Base-by-base conservation (phyloP, 2,888 invertebrate genomes). In the Sphaeridia pumilis region DNA sequence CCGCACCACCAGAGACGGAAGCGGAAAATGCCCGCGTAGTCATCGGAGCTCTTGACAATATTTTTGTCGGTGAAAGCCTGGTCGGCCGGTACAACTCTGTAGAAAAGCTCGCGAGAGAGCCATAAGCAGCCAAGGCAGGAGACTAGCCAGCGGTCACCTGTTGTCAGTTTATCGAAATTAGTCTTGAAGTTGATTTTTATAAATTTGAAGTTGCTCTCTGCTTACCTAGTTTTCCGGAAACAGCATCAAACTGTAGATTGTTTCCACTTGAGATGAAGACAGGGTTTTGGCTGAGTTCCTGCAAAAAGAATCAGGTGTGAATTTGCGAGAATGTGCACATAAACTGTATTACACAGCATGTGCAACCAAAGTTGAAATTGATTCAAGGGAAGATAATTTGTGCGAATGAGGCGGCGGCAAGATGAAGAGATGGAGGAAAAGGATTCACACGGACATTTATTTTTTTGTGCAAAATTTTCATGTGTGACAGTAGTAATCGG, bases 1-100 rank as follows among this genome's bases (percentile, higher is more conserved):
- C 89, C 90, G 67, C 87, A 88, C 87, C 89, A 89, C 89, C 89
- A 92, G 22, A 92, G 72, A 0, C 89, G 81, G 72, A 92, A 92
- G 60, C 90, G 81, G 72, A 87, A 88, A 20, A 87, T 81, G 0
- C 88, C 88, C 42, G 83, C 78, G 66, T 84, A 83, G 38, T 62
- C 59, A 38, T 61, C 59, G 5, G 56, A 54, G 34, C 68, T 59
- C 22, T 69, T 68, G 4, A 66, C 65, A 54, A 69, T 69, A 43
- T 67, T 62, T 31, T 66, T 65, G 31, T 76, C 77, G 49, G 77
- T 78, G 68, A 90, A 82, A 22, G 81, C 79, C 71, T 92, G 92
- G 69, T 90, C 89, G 0, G 88, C 87, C 0, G 90, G 90, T 45
- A 92, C 88, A 34, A 90, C 89, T 48, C 89, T 76, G 74, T 88